A percentile compares a stretch with the other conserved stretches of the same genome.
Conservation (phyloP, 92 coral and sea anemone genomes). For the Meandrina meandrites region DNA sequence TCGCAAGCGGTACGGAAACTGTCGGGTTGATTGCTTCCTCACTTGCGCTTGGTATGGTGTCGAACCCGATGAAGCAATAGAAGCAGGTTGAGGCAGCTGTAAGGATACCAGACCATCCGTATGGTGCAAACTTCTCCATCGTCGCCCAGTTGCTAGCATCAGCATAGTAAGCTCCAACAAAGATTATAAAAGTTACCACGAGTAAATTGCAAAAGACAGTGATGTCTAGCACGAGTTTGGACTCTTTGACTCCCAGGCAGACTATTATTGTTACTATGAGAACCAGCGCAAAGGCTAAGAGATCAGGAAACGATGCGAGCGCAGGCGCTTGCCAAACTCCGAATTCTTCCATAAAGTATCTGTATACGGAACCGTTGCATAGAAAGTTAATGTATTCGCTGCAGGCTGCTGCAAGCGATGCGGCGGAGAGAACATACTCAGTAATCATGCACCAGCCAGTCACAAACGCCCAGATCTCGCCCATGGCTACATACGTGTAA, state of each 20-base stretch:
- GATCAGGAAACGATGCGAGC: conserved; percentile 66
- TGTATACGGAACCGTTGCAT: conserved; percentile 47
- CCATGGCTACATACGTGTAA: conserved; percentile 81
- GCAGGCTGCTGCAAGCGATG: conserved; percentile 82
- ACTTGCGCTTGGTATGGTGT: conserved; percentile 73
- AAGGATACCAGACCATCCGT: conserved; percentile 72
- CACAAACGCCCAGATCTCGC: conserved; percentile 85
- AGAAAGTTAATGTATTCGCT: conserved; percentile 78
- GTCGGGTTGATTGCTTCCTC: conserved; percentile 82
- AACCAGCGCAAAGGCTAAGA: conserved; percentile 73
- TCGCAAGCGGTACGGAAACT: conserved; percentile 64
- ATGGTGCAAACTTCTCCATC: conserved; percentile 79
- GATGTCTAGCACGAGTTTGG: conserved; percentile 60
- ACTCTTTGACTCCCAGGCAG: conserved; percentile 76
- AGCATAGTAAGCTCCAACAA: conserved; percentile 65
- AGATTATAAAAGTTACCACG: conserved; percentile 65
- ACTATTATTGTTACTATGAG: conserved; percentile 55
- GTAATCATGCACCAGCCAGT: conserved; percentile 85
- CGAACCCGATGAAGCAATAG: conserved; percentile 79
- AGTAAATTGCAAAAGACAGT: conserved; percentile 52
- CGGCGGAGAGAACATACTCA: conserved; percentile 71
- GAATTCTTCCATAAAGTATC: conserved; percentile 49
- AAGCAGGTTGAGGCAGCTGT: conserved; percentile 80
- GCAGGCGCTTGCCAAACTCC: conserved; percentile 51
- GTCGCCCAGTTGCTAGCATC: conserved; percentile 79